Evolutionary conservation across 2,888 invertebrate species (phyloP), one percentile per base, ranked within the genome.

Genomic region (Byasa hedistus): DNA sequence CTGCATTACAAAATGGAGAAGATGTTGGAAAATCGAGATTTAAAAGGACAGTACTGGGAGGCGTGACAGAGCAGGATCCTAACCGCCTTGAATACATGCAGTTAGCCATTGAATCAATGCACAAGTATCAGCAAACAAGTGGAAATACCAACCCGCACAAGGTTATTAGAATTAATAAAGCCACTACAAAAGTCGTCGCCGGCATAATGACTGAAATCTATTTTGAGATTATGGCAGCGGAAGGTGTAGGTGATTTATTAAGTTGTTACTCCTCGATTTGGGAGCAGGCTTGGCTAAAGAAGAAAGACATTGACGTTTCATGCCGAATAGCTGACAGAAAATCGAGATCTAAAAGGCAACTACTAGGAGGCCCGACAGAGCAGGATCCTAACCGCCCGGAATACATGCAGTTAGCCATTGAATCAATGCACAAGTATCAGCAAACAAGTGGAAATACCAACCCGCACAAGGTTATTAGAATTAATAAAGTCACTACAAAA

Each of bases 1-100:
- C 21, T 94, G 94, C 70, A 68, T 81, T 39, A 83, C 93, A 27
- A 72, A 80, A 39, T 85, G 94, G 48, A 94, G 93, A 94, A 91
- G 93, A 24, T 87, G 60, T 3, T 80, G 79, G 56, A 68, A 24
- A 52, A 64, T 24, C 57, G 48, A 4, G 57, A 36, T n/a, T 32
- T 4, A 57, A 57, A 36, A 57, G 57, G n/a, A 21, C 21, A 57
- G 0, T 57, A 21, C 7, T 54, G 1, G 79, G 79, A 8, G 48
- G 19, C n/a, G 15, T 5, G 17, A 5, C 0, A 5, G 48, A 48
- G n/a, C 19, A 48, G n/a, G n/a, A 48, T 48, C 48, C 48, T 19
- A 48, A 48, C 7, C 5, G 17, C 2, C 48, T 17, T 5, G n/a
- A 48, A 48, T 48, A 48, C n/a, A n/a, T 48, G 17, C 48, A 48